phyloP scores from a whole-genome alignment of 1,140 invertebrate species.

The Polypedilum vanderplanki region DNA sequence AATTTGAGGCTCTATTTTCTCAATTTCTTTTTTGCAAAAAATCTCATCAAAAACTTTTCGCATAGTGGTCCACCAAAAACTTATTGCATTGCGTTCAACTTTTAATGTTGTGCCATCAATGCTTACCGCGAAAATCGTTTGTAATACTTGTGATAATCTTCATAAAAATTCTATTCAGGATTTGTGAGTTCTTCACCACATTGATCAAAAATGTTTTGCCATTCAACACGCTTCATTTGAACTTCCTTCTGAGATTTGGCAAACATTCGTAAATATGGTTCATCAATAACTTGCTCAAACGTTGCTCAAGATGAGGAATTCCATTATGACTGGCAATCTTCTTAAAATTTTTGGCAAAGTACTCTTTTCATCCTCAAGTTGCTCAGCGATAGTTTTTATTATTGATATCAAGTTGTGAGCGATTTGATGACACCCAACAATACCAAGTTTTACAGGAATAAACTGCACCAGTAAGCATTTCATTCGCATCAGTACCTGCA shows the following conservation, averaged over 20 bases:
- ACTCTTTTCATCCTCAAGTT: background rate
- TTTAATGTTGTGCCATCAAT: background rate
- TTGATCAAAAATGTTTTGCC: too few relatives aligned
- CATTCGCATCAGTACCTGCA: background rate
- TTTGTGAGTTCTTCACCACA: too few relatives aligned
- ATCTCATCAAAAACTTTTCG: background rate
- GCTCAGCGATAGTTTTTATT: background rate
- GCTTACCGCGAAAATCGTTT: background rate
- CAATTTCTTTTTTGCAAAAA: background rate
- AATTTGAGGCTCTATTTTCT: background rate
- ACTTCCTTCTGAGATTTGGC: background rate
- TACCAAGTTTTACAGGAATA: background rate
- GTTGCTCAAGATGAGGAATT: background rate
- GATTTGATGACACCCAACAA: background rate
- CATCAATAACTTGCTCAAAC: constrained; percentile 32
- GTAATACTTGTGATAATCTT: background rate
- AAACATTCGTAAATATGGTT: background rate
- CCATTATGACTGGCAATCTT: background rate
- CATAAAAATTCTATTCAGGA: background rate
- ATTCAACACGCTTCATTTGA: too few relatives aligned
- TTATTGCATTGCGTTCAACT: background rate
- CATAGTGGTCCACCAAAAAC: background rate
- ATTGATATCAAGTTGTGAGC: background rate
- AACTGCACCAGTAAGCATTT: background rate
- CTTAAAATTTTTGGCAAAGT: background rate